Evolutionary conservation across 1,140 invertebrate species (phyloP), one percentile per base, ranked within the genome.

Genomic region (Wasmannia auropunctata): DNA sequence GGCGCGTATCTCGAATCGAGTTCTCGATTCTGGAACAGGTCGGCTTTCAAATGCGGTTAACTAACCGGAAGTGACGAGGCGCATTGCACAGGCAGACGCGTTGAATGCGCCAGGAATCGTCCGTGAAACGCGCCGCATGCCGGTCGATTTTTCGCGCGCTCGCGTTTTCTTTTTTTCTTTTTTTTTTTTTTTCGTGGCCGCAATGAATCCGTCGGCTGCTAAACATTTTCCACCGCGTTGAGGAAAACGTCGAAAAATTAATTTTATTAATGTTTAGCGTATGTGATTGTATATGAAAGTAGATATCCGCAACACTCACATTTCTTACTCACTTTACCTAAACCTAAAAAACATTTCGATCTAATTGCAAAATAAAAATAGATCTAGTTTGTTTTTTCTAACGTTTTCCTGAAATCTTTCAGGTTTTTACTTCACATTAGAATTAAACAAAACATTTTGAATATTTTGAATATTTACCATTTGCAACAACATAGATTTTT

Each of bases 11-110:
- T 91, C 89, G 89, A 91, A 91, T 89, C 86, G 87, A 86, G 69
- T 83, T 83, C 80, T 87, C 88, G 91, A 91, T 89, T 90, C 88
- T 85, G 86, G 60, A 86, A 86, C 80, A 85, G 75, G 76, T 34
- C 81, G 60, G 56, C 86, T 84, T 88, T 84, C 89, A 81, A 90
- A 89, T 43, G 86, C 88, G 85, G 90, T 92, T 92, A 92, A 92
- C 92, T 92, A 92, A 92, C 91, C 90, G 92, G 88, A 92, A 92
- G 84, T 88, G 92, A 92, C 88, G 87, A 87, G 72, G n/a, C n/a
- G n/a, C n/a, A n/a, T n/a, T n/a, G n/a, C n/a, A n/a, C 75, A 88
- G 88, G 67, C 87, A 91, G 89, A 75, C 86, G 60, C 62, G 31
- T 19, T 86, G 87, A 90, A 91, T 88, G 79, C 86, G 60, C 34